Percentiles rank a stretch among this genome's conserved stretches.
Evolutionary conservation across 2,888 invertebrate species (phyloP).

Genomic region (Hofmannophila pseudospretella): DNA sequence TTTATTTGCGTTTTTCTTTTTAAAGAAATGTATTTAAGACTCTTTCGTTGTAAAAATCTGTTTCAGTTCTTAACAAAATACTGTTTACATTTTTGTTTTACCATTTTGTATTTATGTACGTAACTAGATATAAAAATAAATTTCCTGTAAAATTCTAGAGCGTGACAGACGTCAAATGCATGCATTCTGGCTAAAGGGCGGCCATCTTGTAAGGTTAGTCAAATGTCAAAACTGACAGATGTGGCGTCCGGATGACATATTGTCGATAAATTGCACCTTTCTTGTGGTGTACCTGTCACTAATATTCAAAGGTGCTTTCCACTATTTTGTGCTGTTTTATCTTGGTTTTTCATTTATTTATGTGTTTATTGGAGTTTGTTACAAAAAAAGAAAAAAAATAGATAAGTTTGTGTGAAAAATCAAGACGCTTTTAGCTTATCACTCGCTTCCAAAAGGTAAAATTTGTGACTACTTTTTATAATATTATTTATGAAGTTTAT

Average conservation of each 20-base stretch:
- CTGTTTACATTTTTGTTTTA: no score
- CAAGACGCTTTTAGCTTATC: background rate
- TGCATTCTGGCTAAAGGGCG: slow-evolving; percentile 60
- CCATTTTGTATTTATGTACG: no score
- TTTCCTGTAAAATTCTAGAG: no score
- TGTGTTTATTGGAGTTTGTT: background rate
- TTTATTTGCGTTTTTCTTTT: no score
- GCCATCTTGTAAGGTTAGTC: slow-evolving; percentile 73
- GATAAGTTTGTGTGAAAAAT: background rate
- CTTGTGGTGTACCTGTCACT: slow-evolving; percentile 21
- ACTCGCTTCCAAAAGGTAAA: no score
- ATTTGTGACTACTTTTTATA: no score
- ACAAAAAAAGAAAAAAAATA: background rate
- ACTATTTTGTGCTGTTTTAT: slow-evolving; percentile 7
- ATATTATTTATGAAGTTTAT: no score
- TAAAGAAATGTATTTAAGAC: no score
- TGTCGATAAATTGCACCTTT: background rate
- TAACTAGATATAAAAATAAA: no score
- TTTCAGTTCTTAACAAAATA: no score
- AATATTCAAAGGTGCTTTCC: slow-evolving; percentile 15
- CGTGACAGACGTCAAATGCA: slow-evolving; percentile 71
- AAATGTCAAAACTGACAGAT: slow-evolving; percentile 43
- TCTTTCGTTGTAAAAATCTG: no score
- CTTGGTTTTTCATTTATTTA: slow-evolving; percentile 15
- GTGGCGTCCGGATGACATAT: slow-evolving; percentile 18